Evolutionary conservation across 2,797 vertebrate species (phyloP).

Genomic region (Arctocebus calabarensis): DNA sequence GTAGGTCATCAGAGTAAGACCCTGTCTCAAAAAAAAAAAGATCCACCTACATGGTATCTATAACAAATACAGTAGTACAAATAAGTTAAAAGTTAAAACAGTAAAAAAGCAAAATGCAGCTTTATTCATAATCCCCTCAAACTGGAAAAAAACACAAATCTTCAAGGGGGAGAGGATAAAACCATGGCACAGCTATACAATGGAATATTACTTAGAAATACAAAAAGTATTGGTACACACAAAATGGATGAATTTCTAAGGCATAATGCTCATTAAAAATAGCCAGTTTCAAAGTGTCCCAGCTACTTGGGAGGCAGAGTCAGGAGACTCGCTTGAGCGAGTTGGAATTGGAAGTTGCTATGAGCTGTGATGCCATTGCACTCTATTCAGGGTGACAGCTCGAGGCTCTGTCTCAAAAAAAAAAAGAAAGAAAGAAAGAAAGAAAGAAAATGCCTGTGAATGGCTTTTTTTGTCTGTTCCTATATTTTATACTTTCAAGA

Average conservation of each 20-base stretch:
- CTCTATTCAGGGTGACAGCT: too few relatives aligned
- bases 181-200: constrained; percentile 17
- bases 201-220: constrained; percentile 14
- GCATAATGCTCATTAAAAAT: constrained; percentile 38
- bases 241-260: background rate
- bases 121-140: constrained; percentile 50
- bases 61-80: constrained; percentile 43
- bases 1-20: background rate
- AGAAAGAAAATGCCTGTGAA: constrained; percentile 69
- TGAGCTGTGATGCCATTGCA: too few relatives aligned
- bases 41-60: background rate
- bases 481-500: constrained; percentile 65
- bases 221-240: constrained; percentile 12
- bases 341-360: too few relatives aligned
- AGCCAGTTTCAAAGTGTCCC: background rate
- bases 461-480: constrained; percentile 65
- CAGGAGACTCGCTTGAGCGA: too few relatives aligned
- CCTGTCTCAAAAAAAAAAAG: background rate
- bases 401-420: too few relatives aligned
- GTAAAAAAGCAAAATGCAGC: constrained; percentile 19
- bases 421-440: too few relatives aligned
- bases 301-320: too few relatives aligned
- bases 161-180: constrained; percentile 30
- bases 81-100: constrained; percentile 45
- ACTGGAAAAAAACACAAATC: constrained; percentile 41